These are phyloP conservation scores for Pachymerium ferrugineum DNA, from an alignment of 2,888 invertebrate genomes.

Conservation along the genomic window DNA sequence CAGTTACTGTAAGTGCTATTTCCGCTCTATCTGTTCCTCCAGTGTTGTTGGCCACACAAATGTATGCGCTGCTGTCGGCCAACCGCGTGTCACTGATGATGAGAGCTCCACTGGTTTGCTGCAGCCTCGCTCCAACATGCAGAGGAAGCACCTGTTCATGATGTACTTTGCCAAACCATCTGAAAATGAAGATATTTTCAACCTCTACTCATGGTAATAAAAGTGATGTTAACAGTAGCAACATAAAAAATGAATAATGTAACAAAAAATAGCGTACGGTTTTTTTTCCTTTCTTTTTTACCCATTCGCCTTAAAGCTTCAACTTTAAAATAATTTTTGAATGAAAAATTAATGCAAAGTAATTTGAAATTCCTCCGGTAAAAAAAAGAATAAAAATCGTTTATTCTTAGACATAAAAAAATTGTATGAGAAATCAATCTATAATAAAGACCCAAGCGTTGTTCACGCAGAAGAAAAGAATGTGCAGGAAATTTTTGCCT, in stretches of 20 bases:
- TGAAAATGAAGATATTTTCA: slow-evolving; percentile 9
- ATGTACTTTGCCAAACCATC: slow-evolving; percentile 33
- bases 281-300: no score
- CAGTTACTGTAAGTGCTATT: slow-evolving; percentile 38
- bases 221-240: no score
- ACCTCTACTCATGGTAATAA: no score
- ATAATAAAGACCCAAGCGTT: slow-evolving; percentile 13
- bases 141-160: slow-evolving; percentile 33
- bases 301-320: neutral
- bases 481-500: slow-evolving; percentile 2
- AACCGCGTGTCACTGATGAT: slow-evolving; percentile 31
- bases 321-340: neutral
- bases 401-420: neutral
- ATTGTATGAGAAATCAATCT: neutral
- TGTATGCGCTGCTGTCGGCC: slow-evolving; percentile 40
- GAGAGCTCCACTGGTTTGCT: slow-evolving; percentile 33
- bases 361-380: neutral
- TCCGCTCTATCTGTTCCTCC: slow-evolving; percentile 37
- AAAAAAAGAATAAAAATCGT: neutral
- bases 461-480: slow-evolving; percentile 20
- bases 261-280: no score
- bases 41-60: slow-evolving; percentile 40
- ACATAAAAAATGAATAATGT: no score
- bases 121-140: slow-evolving; percentile 31
- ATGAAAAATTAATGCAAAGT: slow-evolving; percentile 3